These are phyloP conservation scores for Ceratina japonica DNA, from an alignment of 1,140 invertebrate species.

Conservation along the genomic window DNA sequence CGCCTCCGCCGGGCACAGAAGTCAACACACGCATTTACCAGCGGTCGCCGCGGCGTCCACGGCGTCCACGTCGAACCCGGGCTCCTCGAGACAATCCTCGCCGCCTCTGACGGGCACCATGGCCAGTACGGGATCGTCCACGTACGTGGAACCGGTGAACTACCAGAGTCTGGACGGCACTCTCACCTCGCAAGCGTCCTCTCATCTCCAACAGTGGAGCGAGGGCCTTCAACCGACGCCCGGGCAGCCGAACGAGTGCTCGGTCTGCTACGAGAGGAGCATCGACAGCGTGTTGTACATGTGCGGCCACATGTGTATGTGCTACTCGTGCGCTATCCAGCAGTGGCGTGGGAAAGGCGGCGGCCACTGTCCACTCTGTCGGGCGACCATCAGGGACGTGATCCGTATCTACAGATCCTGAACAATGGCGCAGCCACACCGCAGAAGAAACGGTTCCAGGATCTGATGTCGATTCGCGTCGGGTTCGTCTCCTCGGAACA, in stretches of 20 bases:
- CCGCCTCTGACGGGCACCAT: conserved; percentile 74
- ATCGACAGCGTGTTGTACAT: conserved; percentile 97
- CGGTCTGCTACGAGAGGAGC: conserved; percentile 95
- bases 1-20: conserved; percentile 47
- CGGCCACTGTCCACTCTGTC: conserved; percentile 95
- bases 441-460: conserved; percentile 39
- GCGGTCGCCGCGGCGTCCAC: conserved; percentile 53
- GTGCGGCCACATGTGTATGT: conserved; percentile 99
- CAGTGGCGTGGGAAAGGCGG: conserved; percentile 94
- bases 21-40: conserved; percentile 40
- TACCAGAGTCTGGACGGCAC: conserved; percentile 73
- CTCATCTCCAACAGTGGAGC: conserved; percentile 76
- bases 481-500: conserved; percentile 6
- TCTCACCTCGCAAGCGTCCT: conserved; percentile 67
- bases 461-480: conserved; percentile 12
- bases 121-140: conserved; percentile 79
- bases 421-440: conserved; percentile 62
- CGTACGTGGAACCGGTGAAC: conserved; percentile 78
- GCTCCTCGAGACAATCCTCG: conserved; percentile 62
- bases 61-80: conserved; percentile 53
- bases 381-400: conserved; percentile 95
- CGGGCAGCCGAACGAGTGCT: conserved; percentile 86
- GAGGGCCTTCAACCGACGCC: conserved; percentile 74
- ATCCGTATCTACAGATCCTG: conserved; percentile 96
- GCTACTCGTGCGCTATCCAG: conserved; percentile 95